Evolutionary conservation across 2,797 vertebrate genomes (phyloP), one percentile per base, ranked within the genome.

Genomic region (Channa striata): DNA sequence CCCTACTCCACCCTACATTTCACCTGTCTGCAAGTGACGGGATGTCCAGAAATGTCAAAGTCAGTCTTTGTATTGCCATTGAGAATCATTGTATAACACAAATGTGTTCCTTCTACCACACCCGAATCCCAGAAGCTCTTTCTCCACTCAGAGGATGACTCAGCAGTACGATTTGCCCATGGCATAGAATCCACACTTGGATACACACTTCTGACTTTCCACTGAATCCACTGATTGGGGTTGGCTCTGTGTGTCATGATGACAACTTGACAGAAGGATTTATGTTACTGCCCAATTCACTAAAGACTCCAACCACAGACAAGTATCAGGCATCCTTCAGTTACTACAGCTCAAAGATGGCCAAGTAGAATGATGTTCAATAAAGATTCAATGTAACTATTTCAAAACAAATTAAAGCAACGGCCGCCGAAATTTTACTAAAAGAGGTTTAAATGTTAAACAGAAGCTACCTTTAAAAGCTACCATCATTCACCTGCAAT

Each of bases 111-210:
- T 17, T 53, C 40, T 21, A 71, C 60, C 68, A 63, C 73, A 59
- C 62, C 69, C 63, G 1, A 30, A 69, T 44, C 51, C 58, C 46
- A 51, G 25, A 51, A 74, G 62, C 59, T 23, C 51, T 54, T 51
- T 69, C 40, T 44, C 61, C 44, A 77, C 53, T 73, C 72, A 78
- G 59, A 74, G 54, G 70, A 81, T 89, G 88, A 92, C 82, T 92
- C 83, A 87, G 80, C 80, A 84, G 62, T 59, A 78, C 78, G 49
- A 70, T 63, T 72, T 81, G 77, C 86, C 77, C 71, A 59, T 4
- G 14, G 79, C 82, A 61, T 34, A 71, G 51, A 62, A 59, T 33
- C 36, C 43, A 43, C 56, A 56, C 52, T 46, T 5, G 13, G 16
- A 36, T 52, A 44, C 12, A 36, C 34, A 23, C 8, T 19, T 13